Evolutionary conservation across 53 echinoderm and acorn worm species (phyloP), one percentile per base, ranked within the genome.

Genomic region (Arbacia lixula): DNA sequence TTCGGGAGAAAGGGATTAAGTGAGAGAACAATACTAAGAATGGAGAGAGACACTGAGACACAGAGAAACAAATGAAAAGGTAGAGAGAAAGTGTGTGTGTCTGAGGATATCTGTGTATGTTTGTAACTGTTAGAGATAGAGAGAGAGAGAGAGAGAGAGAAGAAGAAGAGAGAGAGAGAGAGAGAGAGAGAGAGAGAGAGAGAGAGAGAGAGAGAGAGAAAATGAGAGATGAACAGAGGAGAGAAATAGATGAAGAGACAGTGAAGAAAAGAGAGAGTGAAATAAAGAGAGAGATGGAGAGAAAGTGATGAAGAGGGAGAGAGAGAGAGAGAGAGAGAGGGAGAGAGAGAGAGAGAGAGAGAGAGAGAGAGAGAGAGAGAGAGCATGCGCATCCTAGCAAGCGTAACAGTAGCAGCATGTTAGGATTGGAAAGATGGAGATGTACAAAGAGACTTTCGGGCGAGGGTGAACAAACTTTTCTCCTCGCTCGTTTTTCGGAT

Each of bases 131-230:
- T 14, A 60, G 61, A 27, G 61, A n/a, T 6, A 60, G 28, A n/a
- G 28, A 20, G 61, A 12, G 61, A 20, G 21, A 60, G 61, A 60
- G 61, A 60, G 61, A 60, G 61, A 60, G 61, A 27, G 61, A 27
- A 60, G 21, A 20, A 60, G 21, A 20, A 60, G 28, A 27, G 61
- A 27, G 21, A 60, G 61, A 60, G 61, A 20, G 11, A 20, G 21
- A 20, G 61, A 20, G 21, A 20, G 49, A 14, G 61, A 27, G 61
- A 60, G 61, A 60, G 61, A 60, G 61, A 9, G 21, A 60, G 11
- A 60, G 21, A 60, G 61, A 60, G 61, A 20, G 11, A 12, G 21
- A n/a, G 61, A 20, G 14, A 14, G 14, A 46, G 8, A 14, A 46
- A 8, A 46, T 8, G 21, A 12, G 21, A 60, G 21, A 60, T 20